These are phyloP conservation scores for Chalcosyrphus nemorum DNA, from an alignment of 2,888 invertebrate species.

Conservation along the genomic window DNA sequence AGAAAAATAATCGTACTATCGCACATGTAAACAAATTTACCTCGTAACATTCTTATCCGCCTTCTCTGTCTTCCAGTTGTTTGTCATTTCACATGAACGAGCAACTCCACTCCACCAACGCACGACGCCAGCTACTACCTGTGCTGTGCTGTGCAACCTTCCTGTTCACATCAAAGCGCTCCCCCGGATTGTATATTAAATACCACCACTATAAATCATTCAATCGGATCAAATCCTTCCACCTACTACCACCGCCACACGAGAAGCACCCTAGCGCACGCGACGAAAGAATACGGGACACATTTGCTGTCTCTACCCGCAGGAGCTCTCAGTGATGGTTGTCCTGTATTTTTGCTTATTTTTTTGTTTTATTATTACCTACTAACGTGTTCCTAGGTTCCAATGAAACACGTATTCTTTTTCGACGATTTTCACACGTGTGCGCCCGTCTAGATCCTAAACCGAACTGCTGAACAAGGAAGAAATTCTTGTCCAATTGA, in stretches of 20 bases:
- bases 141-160: no score
- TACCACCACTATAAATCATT: constrained; percentile 42
- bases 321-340: not conserved
- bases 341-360: not conserved
- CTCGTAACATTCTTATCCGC: constrained; percentile 44
- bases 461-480: constrained; percentile 66
- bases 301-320: constrained; percentile 12
- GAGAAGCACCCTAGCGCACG: constrained; percentile 5
- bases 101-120: not conserved
- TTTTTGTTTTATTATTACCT: no score
- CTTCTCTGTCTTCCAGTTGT: constrained; percentile 35
- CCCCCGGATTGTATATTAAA: constrained; percentile 13
- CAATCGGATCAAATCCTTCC: constrained; percentile 25
- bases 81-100: constrained; percentile 56
- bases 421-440: constrained; percentile 58
- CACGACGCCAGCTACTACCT: no score
- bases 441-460: constrained; percentile 63
- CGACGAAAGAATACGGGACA: not conserved
- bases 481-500: constrained; percentile 61
- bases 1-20: not conserved
- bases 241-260: not conserved
- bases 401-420: no score
- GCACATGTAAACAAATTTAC: constrained; percentile 32
- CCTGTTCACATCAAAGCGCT: constrained; percentile 32
- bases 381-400: no score